Base-by-base conservation (phyloP, 2,888 invertebrate genomes). In the Lapara coniferarum region DNA sequence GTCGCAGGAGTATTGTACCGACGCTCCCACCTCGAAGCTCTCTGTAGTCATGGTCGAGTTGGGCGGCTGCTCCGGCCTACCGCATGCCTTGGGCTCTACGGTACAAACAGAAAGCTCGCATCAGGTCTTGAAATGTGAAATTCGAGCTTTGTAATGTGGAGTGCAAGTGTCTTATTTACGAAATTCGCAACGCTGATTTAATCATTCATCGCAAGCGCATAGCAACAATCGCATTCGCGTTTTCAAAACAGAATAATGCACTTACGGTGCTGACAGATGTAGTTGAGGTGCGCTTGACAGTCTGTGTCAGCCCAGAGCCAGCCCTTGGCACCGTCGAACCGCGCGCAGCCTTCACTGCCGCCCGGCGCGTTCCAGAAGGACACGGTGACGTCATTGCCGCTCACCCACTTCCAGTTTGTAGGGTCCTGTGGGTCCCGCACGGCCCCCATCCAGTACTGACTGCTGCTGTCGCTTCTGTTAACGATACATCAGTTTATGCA, bases 271-370 rank as follows among this genome's bases (percentile, higher is more conserved):
- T 98, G 98, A 86, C 98, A 98, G 75, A 98, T 98, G 90, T 96
- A 98, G 91, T 98, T 98, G 75, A 98, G 93, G 77, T 96, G 95
- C 68, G 96, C 95, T 72, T 96, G 95, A 88, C 98, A 98, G 84
- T 98, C 97, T 30, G 98, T 98, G 85, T 98, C 98, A 0, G 97
- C 97, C 98, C 98, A 98, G 0, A 98, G 95, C 98, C 98, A 98
- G 44, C 98, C 98, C 86, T 97, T 98, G 81, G 97, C 97, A 72
- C 98, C 98, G 85, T 98, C 98, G 89, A 97, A 98, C 67, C 98
- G 94, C 1, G 98, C 97, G 85, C 98, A 98, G 79, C 97, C 97
- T 72, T 97, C 97, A 74, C 95, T 95, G 0, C 97, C 97, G 0
- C 97, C 97, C 0, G 97, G 97, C 59, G 97, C 94, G 89, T 97